Conservation (phyloP, 2,797 vertebrate genomes). For the Neosilurus mollespiculum region DNA sequence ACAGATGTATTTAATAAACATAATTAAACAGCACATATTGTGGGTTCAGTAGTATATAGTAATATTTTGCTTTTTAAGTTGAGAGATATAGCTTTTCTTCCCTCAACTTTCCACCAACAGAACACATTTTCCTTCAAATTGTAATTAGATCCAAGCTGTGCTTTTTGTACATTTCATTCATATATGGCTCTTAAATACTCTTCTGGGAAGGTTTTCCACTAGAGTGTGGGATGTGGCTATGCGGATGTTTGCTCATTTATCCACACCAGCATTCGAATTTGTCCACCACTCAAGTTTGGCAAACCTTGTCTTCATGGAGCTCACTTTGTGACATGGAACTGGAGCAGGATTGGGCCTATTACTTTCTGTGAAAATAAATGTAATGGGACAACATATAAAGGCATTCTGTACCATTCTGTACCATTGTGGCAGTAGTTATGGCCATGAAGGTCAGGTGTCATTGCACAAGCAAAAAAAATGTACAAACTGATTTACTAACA, state of each 20-base stretch:
- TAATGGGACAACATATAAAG: not conserved
- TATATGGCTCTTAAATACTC: not conserved
- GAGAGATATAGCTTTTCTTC: not conserved
- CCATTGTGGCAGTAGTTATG: not conserved
- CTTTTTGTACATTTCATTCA: not conserved
- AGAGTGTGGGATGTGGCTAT: not conserved
- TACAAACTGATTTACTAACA: too few relatives aligned
- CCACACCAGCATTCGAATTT: not conserved
- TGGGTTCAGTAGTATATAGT: not conserved
- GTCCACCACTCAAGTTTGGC: too few relatives aligned
- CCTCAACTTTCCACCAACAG: not conserved
- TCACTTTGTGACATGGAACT: not conserved
- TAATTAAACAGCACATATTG: not conserved
- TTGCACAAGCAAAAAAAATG: too few relatives aligned
- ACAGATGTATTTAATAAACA: not conserved
- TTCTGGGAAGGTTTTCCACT: not conserved
- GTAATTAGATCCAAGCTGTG: not conserved
- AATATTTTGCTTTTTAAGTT: not conserved
- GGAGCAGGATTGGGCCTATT: not conserved
- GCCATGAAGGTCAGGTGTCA: not conserved
- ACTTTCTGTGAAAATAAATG: not conserved
- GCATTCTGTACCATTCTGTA: not conserved
- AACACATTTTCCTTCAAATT: not conserved
- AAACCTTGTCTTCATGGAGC: not conserved
- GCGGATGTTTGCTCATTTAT: not conserved